These are phyloP conservation scores for Gymnarchus niloticus DNA, from an alignment of 2,113 vertebrate species.

Conservation along the genomic window DNA sequence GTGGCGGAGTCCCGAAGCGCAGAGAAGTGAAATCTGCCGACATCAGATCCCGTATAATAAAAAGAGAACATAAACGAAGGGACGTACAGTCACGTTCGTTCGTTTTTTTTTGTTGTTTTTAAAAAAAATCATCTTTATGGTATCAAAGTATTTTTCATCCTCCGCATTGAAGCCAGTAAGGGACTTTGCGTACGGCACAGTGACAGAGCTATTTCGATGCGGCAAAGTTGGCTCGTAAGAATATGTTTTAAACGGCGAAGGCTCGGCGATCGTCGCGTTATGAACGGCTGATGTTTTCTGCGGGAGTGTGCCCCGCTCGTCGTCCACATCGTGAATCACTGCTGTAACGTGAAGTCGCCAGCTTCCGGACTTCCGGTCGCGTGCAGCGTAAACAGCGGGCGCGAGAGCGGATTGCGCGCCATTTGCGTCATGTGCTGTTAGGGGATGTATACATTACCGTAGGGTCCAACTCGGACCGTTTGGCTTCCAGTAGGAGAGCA, in stretches of 20 bases:
- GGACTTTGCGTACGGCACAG: too few species aligned
- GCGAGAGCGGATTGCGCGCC: constrained; percentile 26
- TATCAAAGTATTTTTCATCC: too few species aligned
- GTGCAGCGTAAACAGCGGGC: constrained; percentile 3
- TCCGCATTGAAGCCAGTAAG: too few species aligned
- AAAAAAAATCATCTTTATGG: too few species aligned
- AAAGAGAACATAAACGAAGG: too few species aligned
- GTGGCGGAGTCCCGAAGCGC: constrained; percentile 13
- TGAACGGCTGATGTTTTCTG: too few species aligned
- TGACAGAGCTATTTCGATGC: too few species aligned
- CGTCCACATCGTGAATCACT: background rate
- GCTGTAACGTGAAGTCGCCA: background rate
- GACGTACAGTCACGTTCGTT: background rate
- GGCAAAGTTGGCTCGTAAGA: too few species aligned
- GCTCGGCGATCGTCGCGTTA: too few species aligned
- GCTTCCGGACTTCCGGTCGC: background rate
- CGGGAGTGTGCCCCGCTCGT: background rate
- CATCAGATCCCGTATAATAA: background rate
- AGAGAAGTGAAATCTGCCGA: constrained; percentile 36
- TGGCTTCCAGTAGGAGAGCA: background rate
- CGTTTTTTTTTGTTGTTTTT: too few species aligned
- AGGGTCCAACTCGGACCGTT: background rate
- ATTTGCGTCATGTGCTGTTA: constrained; percentile 29
- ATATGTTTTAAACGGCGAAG: too few species aligned
- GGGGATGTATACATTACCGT: background rate